Percentiles rank a stretch among this genome's conserved stretches.
Evolutionary conservation across 2,113 vertebrate species (phyloP).

Genomic region (Amazona vittata): DNA sequence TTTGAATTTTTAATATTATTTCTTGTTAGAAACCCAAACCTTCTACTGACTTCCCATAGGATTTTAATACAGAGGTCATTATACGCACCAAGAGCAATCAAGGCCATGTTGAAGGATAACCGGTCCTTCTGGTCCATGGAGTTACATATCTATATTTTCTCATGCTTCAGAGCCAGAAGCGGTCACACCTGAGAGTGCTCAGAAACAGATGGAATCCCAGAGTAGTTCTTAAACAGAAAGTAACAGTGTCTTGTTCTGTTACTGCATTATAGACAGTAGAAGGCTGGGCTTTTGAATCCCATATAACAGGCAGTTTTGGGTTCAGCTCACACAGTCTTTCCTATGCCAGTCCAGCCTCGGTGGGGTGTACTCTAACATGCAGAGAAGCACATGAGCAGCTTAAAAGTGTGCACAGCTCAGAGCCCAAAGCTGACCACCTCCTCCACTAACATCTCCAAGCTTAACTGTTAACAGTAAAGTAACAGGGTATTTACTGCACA

Average conservation of each 20-base stretch:
- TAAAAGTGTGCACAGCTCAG: background rate
- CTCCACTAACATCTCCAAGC: background rate
- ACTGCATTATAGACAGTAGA: background rate
- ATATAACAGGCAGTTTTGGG: accelerated
- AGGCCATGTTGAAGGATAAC: background rate
- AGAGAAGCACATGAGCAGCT: background rate
- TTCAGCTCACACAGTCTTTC: background rate
- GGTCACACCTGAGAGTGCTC: accelerated
- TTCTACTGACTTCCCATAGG: background rate
- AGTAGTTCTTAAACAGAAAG: background rate
- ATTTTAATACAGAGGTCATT: background rate
- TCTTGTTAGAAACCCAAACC: background rate
- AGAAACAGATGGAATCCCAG: background rate
- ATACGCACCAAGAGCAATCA: background rate
- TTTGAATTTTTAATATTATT: background rate
- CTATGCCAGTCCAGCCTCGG: accelerated
- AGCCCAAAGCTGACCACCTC: background rate
- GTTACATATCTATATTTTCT: background rate
- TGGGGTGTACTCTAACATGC: accelerated
- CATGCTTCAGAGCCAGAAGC: background rate
- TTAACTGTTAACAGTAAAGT: background rate
- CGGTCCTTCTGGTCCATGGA: accelerated
- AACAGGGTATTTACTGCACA: background rate
- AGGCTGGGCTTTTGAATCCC: background rate
- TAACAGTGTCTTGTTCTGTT: background rate